Evolutionary conservation across 2,888 invertebrate genomes (phyloP).

Genomic region (Ecdyonurus torrentis): DNA sequence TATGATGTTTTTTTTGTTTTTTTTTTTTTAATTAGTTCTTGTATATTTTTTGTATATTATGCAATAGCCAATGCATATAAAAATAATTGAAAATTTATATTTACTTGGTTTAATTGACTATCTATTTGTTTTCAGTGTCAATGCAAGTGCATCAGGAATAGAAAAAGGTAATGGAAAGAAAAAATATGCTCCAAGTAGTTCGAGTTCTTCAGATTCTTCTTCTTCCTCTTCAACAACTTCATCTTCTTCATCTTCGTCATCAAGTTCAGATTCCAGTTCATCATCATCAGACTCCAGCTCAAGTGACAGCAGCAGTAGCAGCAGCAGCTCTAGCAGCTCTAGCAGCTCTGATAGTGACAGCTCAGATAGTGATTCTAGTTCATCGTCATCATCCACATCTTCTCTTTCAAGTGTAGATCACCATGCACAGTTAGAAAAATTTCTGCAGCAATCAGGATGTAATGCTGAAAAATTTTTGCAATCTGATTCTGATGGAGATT

Average conservation of each 20-base stretch:
- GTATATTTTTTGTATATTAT: too few relatives aligned
- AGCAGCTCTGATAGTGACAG: background rate
- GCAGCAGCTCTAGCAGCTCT: background rate
- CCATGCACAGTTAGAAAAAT: background rate
- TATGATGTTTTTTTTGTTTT: too few relatives aligned
- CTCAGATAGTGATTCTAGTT: background rate
- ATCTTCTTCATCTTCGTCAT: background rate
- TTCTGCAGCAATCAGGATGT: too few relatives aligned
- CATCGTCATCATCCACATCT: background rate
- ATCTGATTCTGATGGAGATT: background rate
- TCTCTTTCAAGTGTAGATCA: background rate
- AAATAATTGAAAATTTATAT: too few relatives aligned
- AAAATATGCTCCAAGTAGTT: background rate
- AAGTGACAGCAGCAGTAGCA: background rate
- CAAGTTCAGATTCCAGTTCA: background rate
- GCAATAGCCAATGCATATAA: too few relatives aligned
- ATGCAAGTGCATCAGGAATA: background rate
- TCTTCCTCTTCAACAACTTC: background rate
- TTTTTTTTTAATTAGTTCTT: too few relatives aligned
- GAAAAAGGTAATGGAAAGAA: background rate
- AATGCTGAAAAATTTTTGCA: background rate
- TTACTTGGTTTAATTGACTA: too few relatives aligned
- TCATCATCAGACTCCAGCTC: background rate
- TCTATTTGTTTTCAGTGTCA: background rate
- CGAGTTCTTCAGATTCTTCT: background rate